These are phyloP conservation scores for Brachymystax lenok DNA, from an alignment of 2,797 vertebrate genomes.

Conservation along the genomic window DNA sequence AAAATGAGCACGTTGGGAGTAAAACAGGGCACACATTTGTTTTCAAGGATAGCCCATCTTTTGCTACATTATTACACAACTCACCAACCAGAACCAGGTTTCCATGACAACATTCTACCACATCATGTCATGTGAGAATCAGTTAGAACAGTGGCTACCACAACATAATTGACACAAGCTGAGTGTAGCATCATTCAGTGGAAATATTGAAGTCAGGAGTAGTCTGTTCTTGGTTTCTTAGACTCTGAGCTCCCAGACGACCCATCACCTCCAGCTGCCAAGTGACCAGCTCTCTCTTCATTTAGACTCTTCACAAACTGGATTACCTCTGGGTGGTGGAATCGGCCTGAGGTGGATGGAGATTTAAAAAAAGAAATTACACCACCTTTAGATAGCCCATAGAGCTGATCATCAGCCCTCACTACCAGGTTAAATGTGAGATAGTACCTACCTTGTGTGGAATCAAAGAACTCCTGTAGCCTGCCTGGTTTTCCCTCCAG, in stretches of 20 bases:
- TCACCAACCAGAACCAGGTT: slow-evolving; percentile 1
- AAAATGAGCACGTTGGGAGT: not conserved
- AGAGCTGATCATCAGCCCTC: too few species aligned
- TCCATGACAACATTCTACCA: not conserved
- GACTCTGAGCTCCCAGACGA: slow-evolving; percentile 21
- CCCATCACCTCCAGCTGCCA: slow-evolving; percentile 38
- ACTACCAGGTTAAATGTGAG: not conserved
- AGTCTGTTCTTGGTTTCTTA: not conserved
- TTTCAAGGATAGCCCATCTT: not conserved
- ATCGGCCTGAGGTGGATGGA: slow-evolving; percentile 79
- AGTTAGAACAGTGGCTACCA: not conserved
- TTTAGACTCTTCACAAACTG: slow-evolving; percentile 85
- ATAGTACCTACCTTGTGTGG: slow-evolving; percentile 81
- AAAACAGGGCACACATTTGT: too few species aligned
- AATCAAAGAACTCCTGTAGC: slow-evolving; percentile 94
- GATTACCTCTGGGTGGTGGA: slow-evolving; percentile 88
- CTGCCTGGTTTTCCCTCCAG: slow-evolving; percentile 86
- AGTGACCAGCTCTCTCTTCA: slow-evolving; percentile 75
- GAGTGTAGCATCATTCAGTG: not conserved
- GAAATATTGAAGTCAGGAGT: slow-evolving; percentile 41
- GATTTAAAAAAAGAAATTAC: not conserved
- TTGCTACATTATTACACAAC: not conserved
- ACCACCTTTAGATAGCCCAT: too few species aligned
- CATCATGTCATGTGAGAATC: not conserved
- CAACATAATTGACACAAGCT: not conserved